These are phyloP conservation scores for Bettongia penicillata DNA, from an alignment of 2,113 vertebrate genomes.

Conservation along the genomic window DNA sequence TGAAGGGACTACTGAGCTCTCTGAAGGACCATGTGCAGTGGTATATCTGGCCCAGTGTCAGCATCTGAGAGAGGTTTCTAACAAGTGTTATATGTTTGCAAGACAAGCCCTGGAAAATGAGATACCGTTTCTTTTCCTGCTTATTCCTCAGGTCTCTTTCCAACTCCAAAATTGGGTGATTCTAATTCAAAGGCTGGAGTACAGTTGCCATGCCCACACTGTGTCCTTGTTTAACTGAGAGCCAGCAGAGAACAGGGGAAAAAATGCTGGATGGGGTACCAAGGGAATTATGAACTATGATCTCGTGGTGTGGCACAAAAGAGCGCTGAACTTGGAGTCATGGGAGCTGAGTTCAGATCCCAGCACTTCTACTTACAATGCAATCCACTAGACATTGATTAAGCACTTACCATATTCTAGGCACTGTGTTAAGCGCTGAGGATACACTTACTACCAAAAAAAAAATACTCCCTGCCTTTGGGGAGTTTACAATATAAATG, in stretches of 20 bases:
- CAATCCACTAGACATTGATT: background rate
- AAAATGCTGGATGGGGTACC: background rate
- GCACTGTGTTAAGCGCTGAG: background rate
- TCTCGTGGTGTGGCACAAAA: background rate
- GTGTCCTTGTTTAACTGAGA: background rate
- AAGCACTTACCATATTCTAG: background rate
- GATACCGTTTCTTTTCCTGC: background rate
- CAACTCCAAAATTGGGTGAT: background rate
- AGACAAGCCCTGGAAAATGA: too few relatives aligned
- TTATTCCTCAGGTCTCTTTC: background rate
- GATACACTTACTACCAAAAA: background rate
- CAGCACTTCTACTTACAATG: background rate
- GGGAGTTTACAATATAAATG: background rate
- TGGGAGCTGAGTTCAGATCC: background rate
- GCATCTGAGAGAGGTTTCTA: background rate
- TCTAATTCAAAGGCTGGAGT: background rate
- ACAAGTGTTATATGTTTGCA: accelerated
- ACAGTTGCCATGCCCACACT: background rate
- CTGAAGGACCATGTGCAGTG: background rate
- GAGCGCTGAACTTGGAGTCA: background rate
- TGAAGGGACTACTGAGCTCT: accelerated
- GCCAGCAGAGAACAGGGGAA: background rate
- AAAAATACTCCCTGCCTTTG: background rate
- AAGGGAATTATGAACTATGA: background rate
- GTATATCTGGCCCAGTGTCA: background rate